Evolutionary conservation across 2,888 invertebrate genomes (phyloP).

Genomic region (Trisateles emortualis): DNA sequence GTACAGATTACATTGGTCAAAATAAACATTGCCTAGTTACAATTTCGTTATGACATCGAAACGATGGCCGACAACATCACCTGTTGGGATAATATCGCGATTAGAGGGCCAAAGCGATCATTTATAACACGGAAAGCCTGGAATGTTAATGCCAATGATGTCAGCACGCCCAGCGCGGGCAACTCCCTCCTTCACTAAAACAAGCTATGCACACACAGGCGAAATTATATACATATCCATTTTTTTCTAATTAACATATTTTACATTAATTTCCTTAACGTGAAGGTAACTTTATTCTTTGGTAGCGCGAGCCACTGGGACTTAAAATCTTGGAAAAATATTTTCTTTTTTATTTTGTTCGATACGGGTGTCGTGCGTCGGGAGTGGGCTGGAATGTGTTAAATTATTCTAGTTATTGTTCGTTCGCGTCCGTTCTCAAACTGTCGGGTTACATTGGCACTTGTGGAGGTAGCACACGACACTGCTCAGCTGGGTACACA

Average conservation of each 20-base stretch:
- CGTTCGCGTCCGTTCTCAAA: constrained; percentile 61
- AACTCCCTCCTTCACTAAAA: constrained; percentile 51
- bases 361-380: constrained; percentile 53
- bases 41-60: constrained; percentile 52
- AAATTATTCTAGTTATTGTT: constrained; percentile 71
- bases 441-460: constrained; percentile 70
- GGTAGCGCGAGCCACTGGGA: constrained; percentile 80
- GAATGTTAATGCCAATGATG: constrained; percentile 69
- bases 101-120: constrained; percentile 62
- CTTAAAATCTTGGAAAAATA: constrained; percentile 62
- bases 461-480: constrained; percentile 69
- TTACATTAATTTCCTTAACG: constrained; percentile 77
- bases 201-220: constrained; percentile 79
- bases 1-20: constrained; percentile 85
- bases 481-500: constrained; percentile 26
- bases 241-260: constrained; percentile 75
- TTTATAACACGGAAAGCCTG: constrained; percentile 71
- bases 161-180: constrained; percentile 25
- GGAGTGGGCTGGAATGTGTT: constrained; percentile 69
- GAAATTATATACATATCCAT: constrained; percentile 76
- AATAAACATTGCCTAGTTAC: constrained; percentile 79
- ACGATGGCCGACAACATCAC: constrained; percentile 44
- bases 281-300: constrained; percentile 86
- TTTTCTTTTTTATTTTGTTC: constrained; percentile 46
- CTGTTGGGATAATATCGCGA: constrained; percentile 42